Percentiles rank a stretch among this genome's conserved stretches.
Evolutionary conservation across 2,113 vertebrate species (phyloP).

Genomic region (Notothenia coriiceps): DNA sequence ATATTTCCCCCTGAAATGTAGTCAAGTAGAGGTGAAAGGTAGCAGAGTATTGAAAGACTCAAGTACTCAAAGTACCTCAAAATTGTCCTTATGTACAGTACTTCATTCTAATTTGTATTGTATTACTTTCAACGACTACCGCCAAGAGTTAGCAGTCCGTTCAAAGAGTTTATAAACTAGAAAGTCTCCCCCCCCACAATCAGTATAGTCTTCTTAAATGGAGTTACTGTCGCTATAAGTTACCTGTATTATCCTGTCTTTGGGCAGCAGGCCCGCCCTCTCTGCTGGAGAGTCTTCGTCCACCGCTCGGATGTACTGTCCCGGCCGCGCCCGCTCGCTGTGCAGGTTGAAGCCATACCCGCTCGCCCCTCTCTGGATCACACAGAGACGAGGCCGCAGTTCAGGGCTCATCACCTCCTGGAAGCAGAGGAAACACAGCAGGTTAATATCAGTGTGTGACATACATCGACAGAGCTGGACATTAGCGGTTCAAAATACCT

Average conservation of each 20-base stretch:
- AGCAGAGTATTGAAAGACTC: no score
- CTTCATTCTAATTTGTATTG: no score
- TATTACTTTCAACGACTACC: no score
- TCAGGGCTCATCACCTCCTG: slow-evolving; percentile 73
- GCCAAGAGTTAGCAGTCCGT: neutral
- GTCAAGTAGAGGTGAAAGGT: no score
- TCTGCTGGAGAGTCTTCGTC: slow-evolving; percentile 92
- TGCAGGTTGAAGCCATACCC: slow-evolving; percentile 98
- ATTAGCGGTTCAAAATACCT: slow-evolving; percentile 47
- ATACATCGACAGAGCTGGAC: neutral
- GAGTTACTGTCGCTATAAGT: neutral
- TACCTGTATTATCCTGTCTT: slow-evolving; percentile 96
- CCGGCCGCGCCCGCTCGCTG: slow-evolving; percentile 92
- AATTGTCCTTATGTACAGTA: no score
- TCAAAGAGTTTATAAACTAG: neutral
- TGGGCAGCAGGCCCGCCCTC: slow-evolving; percentile 87
- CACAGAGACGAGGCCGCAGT: slow-evolving; percentile 90
- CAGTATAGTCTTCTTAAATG: neutral
- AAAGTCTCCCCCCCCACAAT: neutral
- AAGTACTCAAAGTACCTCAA: no score
- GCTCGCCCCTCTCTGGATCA: slow-evolving; percentile 86
- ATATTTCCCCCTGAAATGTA: no score
- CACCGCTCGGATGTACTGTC: slow-evolving; percentile 93
- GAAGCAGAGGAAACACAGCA: slow-evolving; percentile 12
- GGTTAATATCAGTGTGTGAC: neutral